Percentiles rank a stretch among this genome's conserved stretches.
These are phyloP conservation scores for Laterallus jamaicensis DNA, from an alignment of 2,113 vertebrate genomes.

Conservation along the genomic window DNA sequence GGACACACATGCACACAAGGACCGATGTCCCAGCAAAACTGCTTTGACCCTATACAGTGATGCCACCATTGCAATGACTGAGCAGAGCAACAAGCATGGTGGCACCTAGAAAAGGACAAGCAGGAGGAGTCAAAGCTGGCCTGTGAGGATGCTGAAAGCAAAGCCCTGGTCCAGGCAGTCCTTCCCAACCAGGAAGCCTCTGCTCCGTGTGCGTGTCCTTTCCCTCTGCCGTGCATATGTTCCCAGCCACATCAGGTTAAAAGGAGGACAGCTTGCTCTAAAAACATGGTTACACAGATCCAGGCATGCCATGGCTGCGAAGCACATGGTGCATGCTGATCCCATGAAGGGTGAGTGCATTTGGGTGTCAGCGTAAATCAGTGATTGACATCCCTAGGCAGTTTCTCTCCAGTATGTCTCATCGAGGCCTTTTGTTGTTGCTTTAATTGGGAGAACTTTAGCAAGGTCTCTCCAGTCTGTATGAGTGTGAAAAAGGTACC, in stretches of 20 bases:
- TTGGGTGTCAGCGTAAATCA: background rate
- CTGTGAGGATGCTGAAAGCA: background rate
- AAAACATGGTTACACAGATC: background rate
- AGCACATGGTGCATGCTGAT: background rate
- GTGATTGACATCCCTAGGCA: background rate
- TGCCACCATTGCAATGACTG: fast-evolving
- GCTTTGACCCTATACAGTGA: background rate
- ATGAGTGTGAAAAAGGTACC: background rate
- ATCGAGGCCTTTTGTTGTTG: background rate
- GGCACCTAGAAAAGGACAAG: background rate
- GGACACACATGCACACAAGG: background rate
- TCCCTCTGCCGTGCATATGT: background rate
- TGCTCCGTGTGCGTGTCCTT: background rate
- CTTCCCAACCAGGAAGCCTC: background rate
- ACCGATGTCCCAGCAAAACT: background rate
- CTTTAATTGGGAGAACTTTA: background rate
- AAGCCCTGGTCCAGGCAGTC: background rate
- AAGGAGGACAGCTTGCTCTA: background rate
- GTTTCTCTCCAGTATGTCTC: background rate
- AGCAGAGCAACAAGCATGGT: background rate
- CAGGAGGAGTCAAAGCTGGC: background rate
- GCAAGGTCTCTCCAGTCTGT: background rate
- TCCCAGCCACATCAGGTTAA: background rate
- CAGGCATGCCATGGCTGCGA: fast-evolving
- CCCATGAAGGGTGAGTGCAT: background rate